Evolutionary conservation across 2,113 vertebrate genomes (phyloP).

Genomic region (Carassius carassius): DNA sequence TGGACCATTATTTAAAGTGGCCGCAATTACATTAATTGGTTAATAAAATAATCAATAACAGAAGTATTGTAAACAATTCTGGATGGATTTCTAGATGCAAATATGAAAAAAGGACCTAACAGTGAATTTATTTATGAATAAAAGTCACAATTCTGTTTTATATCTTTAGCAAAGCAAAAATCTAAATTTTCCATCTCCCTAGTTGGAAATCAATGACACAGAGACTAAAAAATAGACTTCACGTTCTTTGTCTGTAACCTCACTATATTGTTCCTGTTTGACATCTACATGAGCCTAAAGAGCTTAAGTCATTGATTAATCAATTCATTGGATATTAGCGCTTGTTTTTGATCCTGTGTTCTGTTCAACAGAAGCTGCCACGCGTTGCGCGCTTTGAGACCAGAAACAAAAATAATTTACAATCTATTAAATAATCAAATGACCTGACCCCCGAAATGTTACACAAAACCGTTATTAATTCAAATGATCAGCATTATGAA

Average conservation of each 20-base stretch:
- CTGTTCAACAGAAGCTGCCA: not conserved
- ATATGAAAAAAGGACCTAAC: not conserved
- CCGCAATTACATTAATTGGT: not conserved
- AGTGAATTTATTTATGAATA: not conserved
- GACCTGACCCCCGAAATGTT: not conserved
- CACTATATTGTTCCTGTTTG: not conserved
- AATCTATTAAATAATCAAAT: not conserved
- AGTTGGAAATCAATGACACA: not conserved
- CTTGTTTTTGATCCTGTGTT: not conserved
- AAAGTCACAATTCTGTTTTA: not conserved
- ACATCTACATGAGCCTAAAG: not conserved
- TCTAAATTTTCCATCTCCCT: not conserved
- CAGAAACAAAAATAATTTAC: not conserved
- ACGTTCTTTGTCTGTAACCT: not conserved
- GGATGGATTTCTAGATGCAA: not conserved
- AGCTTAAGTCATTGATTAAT: conserved; percentile 15
- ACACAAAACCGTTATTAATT: not conserved
- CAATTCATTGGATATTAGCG: not conserved
- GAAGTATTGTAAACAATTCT: not conserved
- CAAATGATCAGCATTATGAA: not conserved
- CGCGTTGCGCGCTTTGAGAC: not conserved
- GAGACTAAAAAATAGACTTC: not conserved
- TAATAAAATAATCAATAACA: not conserved
- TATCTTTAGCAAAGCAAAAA: not conserved
- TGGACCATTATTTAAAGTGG: not conserved